Base-by-base conservation (phyloP, 2,113 vertebrate species). In the Hystrix cristata region DNA sequence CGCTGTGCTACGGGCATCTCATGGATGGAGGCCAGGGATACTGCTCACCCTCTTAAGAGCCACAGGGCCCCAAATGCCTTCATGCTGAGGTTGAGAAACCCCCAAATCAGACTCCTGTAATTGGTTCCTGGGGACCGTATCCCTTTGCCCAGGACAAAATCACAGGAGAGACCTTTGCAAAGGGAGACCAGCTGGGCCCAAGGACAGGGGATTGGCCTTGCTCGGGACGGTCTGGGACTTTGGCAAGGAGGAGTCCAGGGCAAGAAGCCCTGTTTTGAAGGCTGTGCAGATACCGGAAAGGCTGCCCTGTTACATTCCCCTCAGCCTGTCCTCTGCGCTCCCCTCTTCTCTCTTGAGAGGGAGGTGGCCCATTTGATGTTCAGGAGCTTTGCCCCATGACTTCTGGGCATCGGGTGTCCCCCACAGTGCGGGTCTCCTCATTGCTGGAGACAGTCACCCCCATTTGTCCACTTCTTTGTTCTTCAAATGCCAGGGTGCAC, bases 121-220 rank as follows among this genome's bases (percentile, higher is more conserved):
- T 5, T 1, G 0, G 27, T 13, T 57, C 34, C 48, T 6, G 53
- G 53, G 51, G 43, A 5, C 25, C 0, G 0, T 1, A 29, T 57
- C 65, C 53, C 87, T 23, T 64, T 38, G 34, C 2, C 72, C 21
- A 31, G 65, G 46, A 23, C 5, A 3, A 62, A 55, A 31, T 27
- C 71, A 3, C n/a, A 21, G 43, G 55, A n/a, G 67, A 71, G 72
- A 53, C 19, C 7, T 6, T 79, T 57, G 46, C 31, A 71, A 27
- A 53, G 89, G 71, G 59, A 59, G 43, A 19, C 27, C 12, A 72
- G 51, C 13, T 51, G 62, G 71, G 27, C 60, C 57, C 4, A 7
- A 0, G 7, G 31, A 38, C 38, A 38, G 38, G 38, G 38, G 38
- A 38, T 43, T 18, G 48, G 48, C 53, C 43, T 59, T 48, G n/a